Evolutionary conservation across 2,113 vertebrate genomes (phyloP).

Genomic region (Ophiodon elongatus): DNA sequence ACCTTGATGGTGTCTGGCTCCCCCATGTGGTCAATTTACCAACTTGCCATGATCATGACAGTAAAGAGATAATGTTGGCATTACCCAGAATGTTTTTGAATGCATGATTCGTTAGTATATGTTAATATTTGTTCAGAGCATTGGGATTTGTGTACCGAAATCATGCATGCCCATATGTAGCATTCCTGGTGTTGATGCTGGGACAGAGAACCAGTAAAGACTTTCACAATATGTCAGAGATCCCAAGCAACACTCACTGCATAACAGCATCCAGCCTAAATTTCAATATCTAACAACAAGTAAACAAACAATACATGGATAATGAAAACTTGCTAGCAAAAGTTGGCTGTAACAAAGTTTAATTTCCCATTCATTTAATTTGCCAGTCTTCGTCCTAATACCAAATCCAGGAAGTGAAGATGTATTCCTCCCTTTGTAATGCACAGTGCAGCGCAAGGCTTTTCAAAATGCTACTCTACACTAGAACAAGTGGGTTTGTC

Average conservation of each 20-base stretch:
- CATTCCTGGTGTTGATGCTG: not conserved
- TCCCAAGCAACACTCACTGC: not conserved
- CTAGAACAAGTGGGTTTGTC: not conserved
- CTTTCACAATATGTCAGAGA: not conserved
- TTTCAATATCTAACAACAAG: not conserved
- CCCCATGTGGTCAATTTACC: constrained; percentile 65
- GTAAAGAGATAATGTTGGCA: not conserved
- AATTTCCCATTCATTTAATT: not conserved
- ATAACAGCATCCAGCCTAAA: not conserved
- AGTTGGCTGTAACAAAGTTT: not conserved
- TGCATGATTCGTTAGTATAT: not conserved
- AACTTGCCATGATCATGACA: not conserved
- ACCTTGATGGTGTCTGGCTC: constrained; percentile 51
- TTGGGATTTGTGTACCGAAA: not conserved
- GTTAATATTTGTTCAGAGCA: not conserved
- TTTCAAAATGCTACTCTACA: not conserved
- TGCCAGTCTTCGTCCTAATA: not conserved
- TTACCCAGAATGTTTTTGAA: not conserved
- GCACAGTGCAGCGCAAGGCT: not conserved
- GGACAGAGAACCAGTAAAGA: not conserved
- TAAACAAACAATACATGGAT: not conserved
- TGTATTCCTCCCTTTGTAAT: not conserved
- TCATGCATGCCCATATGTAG: too few relatives aligned
- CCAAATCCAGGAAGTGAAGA: not conserved
- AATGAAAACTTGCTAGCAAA: not conserved